phyloP scores from a whole-genome alignment of 2,888 invertebrate genomes.

The Artemia sinica region DNA sequence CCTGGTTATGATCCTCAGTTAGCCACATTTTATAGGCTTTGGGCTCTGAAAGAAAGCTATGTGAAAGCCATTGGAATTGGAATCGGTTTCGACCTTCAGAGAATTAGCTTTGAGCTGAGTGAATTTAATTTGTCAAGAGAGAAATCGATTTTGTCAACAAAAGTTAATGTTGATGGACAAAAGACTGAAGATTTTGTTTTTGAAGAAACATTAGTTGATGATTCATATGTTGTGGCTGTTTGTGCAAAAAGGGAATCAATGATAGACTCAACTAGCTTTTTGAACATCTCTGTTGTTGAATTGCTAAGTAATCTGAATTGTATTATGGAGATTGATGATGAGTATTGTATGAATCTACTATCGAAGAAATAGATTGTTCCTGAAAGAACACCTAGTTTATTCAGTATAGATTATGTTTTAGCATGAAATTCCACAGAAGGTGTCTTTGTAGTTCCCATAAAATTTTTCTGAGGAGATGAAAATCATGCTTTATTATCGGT shows the following conservation, averaged over 20 bases:
- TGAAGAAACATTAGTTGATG: constrained; percentile 61
- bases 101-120: constrained; percentile 46
- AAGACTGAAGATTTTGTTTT: constrained; percentile 50
- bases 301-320: constrained; percentile 38
- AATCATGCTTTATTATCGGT: too few relatives aligned
- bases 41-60: constrained; percentile 88
- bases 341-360: constrained; percentile 42
- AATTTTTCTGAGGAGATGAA: too few relatives aligned
- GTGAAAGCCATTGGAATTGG: constrained; percentile 79
- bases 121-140: constrained; percentile 10
- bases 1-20: constrained; percentile 47
- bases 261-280: constrained; percentile 33
- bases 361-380: constrained; percentile 37
- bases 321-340: constrained; percentile 37
- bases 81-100: constrained; percentile 53
- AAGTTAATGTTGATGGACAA: constrained; percentile 43
- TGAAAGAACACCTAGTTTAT: neutral
- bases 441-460: too few relatives aligned
- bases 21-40: constrained; percentile 63
- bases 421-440: too few relatives aligned
- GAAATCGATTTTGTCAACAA: constrained; percentile 43
- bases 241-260: constrained; percentile 34
- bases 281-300: constrained; percentile 41
- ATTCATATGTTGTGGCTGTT: constrained; percentile 58
- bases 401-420: neutral